Conservation (phyloP, 1,140 invertebrate species). For the Drosophila kepulauana region DNA sequence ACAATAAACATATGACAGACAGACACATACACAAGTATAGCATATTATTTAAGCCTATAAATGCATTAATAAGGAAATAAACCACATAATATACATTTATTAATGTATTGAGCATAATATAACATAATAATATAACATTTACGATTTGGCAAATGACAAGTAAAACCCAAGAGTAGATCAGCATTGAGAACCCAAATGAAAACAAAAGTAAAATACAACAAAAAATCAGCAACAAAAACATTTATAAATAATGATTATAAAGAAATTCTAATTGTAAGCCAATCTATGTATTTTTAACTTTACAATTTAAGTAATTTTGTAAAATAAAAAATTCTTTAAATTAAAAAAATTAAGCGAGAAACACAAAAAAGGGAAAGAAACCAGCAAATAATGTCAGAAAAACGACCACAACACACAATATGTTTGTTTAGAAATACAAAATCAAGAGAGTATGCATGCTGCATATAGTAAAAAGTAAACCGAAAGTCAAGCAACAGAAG, state of each 20-base stretch:
- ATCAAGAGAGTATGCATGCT: constrained; percentile 14
- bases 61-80: constrained; percentile 66
- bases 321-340: constrained; percentile 79
- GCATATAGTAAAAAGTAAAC: constrained; percentile 36
- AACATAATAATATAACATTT: constrained; percentile 29
- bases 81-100: constrained; percentile 68
- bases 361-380: constrained; percentile 41
- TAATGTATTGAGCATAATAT: constrained; percentile 60
- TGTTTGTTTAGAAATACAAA: constrained; percentile 30
- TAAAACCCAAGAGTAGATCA: constrained; percentile 55
- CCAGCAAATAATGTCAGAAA: constrained; percentile 58
- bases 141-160: constrained; percentile 46
- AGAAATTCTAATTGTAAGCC: constrained; percentile 74
- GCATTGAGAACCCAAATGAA: constrained; percentile 42
- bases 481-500: constrained; percentile 75
- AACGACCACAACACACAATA: constrained; percentile 34
- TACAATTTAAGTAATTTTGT: constrained; percentile 79
- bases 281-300: constrained; percentile 79
- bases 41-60: constrained; percentile 72
- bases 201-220: constrained; percentile 28
- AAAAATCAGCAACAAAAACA: constrained; percentile 59
- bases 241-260: constrained; percentile 69
- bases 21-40: constrained; percentile 50
- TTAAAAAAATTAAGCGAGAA: constrained; percentile 66
- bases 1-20: constrained; percentile 32